phyloP scores from a whole-genome alignment of 2,113 vertebrate species.

The Galbula dea region DNA sequence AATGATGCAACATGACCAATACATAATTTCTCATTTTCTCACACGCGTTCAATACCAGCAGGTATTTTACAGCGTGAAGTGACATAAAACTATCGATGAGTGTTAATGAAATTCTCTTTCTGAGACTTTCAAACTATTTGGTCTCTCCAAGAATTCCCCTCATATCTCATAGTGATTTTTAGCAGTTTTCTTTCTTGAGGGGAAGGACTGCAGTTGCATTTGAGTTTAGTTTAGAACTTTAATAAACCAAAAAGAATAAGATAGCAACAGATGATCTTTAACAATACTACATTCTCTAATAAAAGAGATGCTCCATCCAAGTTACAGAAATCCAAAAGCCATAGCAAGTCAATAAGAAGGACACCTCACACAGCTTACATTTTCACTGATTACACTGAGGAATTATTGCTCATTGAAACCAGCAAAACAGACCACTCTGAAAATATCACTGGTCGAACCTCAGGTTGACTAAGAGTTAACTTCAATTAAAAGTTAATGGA shows the following conservation, averaged over 20 bases:
- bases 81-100: background rate
- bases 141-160: background rate
- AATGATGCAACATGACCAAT: background rate
- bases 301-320: background rate
- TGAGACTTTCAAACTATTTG: background rate
- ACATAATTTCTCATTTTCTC: background rate
- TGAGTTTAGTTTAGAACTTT: background rate
- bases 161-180: background rate
- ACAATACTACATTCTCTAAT: background rate
- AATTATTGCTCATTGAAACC: background rate
- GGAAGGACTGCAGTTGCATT: background rate
- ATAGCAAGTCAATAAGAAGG: background rate
- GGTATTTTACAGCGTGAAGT: background rate
- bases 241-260: background rate
- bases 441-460: constrained; percentile 10
- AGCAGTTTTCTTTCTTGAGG: background rate
- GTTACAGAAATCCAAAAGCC: background rate
- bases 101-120: background rate
- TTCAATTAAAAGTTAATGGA: constrained; percentile 58
- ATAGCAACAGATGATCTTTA: background rate
- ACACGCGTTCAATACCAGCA: background rate
- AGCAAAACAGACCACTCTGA: constrained; percentile 14
- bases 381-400: background rate
- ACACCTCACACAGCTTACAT: background rate
- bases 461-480: constrained; percentile 7